Evolutionary conservation across 2,113 vertebrate genomes (phyloP), one percentile per base, ranked within the genome.

Genomic region (Macroglossus sobrinus): DNA sequence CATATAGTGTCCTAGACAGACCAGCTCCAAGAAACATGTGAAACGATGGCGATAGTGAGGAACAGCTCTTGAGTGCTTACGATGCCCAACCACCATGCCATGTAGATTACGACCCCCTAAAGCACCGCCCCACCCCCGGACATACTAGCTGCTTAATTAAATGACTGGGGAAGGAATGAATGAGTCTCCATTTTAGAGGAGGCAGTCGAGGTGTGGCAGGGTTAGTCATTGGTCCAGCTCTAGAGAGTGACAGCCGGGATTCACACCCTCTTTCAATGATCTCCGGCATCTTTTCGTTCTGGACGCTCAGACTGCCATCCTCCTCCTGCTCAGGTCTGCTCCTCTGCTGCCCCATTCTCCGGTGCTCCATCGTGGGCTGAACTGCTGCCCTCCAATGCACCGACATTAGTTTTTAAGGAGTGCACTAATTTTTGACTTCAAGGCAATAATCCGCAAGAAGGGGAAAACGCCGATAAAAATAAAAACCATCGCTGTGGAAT

Each of bases 401-500:
- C 9, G 45, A 59, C 24, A 45, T 87, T 66, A 69, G 68, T 82
- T 92, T 94, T 85, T 10, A 72, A 87, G 92, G n/a, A 43, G 18
- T 8, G 26, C 38, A 45, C 33, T 2, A 30, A 89, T 72, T 88
- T 50, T 89, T 75, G 74, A 55, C 47, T 84, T 76, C 72, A 82
- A 93, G 69, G 50, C 89, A 84, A 75, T 89, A 94, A 87, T 82
- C 89, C 24, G 28, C 86, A 89, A 68, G 71, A 75, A 89, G 50
- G 57, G 40, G 7, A 35, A n/a, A 71, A 92, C 95, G 61, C 75
- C 68, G 94, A 66, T 80, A 93, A 84, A 89, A 96, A 91, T 26
- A 7, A 94, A 97, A 33, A 88, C 76, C 72, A 96, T 91, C 82
- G 82, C 74, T 80, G 72, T 74, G 85, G 91, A 85, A 33, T 94